Percentiles rank a stretch among this genome's conserved stretches.
Conservation (phyloP, 1,140 invertebrate species). For the Dolichoris vasculosae region DNA sequence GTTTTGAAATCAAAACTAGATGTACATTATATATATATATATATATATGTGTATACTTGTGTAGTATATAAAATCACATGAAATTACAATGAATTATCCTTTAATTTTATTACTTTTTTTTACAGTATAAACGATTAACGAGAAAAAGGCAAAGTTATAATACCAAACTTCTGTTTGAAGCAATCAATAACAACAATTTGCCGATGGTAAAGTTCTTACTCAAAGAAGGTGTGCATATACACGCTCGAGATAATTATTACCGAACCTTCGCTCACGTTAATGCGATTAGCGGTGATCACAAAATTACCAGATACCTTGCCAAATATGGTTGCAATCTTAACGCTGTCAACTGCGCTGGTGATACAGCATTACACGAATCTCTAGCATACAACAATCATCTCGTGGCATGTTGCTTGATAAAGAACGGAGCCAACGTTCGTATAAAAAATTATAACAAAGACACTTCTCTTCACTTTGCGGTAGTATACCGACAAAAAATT, state of each 20-base stretch:
- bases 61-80: not conserved
- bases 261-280: not conserved
- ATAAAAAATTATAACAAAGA: not conserved
- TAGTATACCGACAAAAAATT: not conserved
- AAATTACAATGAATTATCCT: not conserved
- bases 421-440: not conserved
- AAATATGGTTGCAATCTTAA: conserved; percentile 1
- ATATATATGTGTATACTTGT: too few species aligned
- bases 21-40: too few species aligned
- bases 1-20: too few species aligned
- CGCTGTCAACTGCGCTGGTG: not conserved
- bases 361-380: conserved; percentile 1
- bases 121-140: not conserved
- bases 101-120: not conserved
- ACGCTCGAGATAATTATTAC: not conserved
- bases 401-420: not conserved
- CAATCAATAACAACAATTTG: not conserved
- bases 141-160: conserved; percentile 1
- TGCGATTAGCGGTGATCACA: not conserved
- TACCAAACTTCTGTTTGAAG: not conserved
- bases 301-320: not conserved
- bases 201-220: not conserved
- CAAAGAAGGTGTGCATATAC: conserved; percentile 6
- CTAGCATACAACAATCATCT: not conserved
- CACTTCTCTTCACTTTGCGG: not conserved